phyloP scores from a whole-genome alignment of 1,140 invertebrate species.

The Dendrolimus kikuchii region DNA sequence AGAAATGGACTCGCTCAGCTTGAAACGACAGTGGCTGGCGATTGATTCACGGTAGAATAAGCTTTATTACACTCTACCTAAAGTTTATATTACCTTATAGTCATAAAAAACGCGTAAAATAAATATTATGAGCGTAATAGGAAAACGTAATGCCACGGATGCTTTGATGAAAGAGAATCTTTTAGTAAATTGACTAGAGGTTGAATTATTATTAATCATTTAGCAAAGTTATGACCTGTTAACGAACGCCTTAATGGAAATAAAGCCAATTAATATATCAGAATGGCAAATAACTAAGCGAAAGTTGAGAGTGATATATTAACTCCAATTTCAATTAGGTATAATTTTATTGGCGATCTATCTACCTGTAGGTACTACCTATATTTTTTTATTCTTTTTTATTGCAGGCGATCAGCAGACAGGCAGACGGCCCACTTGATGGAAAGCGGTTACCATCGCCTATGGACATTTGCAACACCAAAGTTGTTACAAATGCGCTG shows the following conservation, averaged over 20 bases:
- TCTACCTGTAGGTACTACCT: no score
- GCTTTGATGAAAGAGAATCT: constrained; percentile 43
- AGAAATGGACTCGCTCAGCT: constrained; percentile 62
- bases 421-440: no score
- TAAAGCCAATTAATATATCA: not conserved
- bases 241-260: not conserved
- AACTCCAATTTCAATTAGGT: no score
- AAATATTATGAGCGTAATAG: constrained; percentile 50
- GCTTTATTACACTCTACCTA: constrained; percentile 22
- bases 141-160: constrained; percentile 43
- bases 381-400: no score
- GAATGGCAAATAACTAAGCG: no score
- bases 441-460: no score
- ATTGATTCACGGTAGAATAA: constrained; percentile 19
- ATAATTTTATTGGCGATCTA: no score
- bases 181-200: constrained; percentile 44
- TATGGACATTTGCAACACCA: no score
- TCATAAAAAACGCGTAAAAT: constrained; percentile 31
- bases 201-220: constrained; percentile 23
- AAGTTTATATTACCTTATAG: constrained; percentile 20
- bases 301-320: no score
- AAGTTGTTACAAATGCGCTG: no score
- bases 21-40: constrained; percentile 38
- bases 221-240: not conserved
- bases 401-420: no score